These are phyloP conservation scores for Dufourea novaeangliae DNA, from an alignment of 1,140 invertebrate genomes.

Conservation along the genomic window DNA sequence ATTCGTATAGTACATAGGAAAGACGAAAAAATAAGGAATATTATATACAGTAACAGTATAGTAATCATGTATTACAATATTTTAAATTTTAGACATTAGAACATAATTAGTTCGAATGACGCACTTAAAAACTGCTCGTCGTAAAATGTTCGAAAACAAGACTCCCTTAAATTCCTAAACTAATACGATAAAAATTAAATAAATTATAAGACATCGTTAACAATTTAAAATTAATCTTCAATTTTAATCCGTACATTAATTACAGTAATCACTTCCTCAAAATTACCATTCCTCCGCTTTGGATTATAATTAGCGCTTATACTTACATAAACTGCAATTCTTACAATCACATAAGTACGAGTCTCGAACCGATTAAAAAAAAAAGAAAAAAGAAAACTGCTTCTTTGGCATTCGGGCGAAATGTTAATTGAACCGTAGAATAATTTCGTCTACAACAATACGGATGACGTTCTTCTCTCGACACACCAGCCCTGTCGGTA, in stretches of 20 bases:
- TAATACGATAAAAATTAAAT: neutral
- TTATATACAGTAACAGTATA: constrained; percentile 5
- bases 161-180: neutral
- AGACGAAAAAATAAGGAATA: constrained; percentile 2
- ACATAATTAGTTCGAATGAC: neutral
- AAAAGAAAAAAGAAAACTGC: neutral
- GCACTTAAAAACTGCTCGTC: neutral
- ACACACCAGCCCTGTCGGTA: neutral
- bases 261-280: neutral
- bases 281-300: neutral
- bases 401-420: neutral
- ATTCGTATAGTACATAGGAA: neutral
- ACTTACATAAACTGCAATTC: constrained; percentile 3
- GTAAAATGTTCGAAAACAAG: neutral
- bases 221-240: neutral
- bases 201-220: neutral
- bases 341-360: constrained; percentile 5
- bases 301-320: neutral
- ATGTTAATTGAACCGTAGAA: constrained; percentile 1
- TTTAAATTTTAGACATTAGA: neutral
- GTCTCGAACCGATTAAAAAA: neutral
- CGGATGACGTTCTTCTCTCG: neutral
- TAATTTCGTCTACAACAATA: neutral
- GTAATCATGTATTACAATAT: constrained; percentile 7
- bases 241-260: constrained; percentile 2